Evolutionary conservation across 2,888 invertebrate species (phyloP).

Genomic region (Orthosia gothica): DNA sequence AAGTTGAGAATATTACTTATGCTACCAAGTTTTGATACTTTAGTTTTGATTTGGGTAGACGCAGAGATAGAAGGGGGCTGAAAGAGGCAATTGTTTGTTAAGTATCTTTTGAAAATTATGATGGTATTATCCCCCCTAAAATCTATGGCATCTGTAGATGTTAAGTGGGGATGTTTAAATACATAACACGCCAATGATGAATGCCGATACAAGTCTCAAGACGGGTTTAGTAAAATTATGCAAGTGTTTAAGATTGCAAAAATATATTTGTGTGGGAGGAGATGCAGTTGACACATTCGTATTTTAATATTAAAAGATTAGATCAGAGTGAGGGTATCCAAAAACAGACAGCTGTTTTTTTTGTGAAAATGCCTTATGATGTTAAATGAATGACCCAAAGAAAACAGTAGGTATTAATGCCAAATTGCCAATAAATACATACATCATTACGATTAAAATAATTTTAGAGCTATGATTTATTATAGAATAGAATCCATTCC

Average conservation of each 20-base stretch:
- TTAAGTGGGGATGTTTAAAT: neutral
- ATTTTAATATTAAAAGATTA: slow-evolving; percentile 51
- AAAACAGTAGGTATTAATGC: neutral
- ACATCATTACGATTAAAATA: neutral
- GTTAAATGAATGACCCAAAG: neutral
- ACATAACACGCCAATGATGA: neutral
- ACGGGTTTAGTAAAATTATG: slow-evolving; percentile 50
- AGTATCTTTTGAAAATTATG: slow-evolving; percentile 19
- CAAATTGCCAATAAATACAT: neutral
- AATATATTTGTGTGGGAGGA: slow-evolving; percentile 57
- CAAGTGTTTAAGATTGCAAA: slow-evolving; percentile 56
- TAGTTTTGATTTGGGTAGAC: neutral
- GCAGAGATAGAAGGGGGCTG: neutral
- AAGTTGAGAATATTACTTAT: neutral
- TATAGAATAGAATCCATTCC: neutral
- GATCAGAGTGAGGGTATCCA: slow-evolving; percentile 3
- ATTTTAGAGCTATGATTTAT: neutral
- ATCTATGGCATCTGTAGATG: neutral
- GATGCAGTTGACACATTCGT: slow-evolving; percentile 43
- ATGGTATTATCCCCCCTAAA: slow-evolving; percentile 36
- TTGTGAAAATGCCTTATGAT: neutral
- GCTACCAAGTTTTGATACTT: slow-evolving; percentile 44
- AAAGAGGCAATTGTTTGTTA: neutral
- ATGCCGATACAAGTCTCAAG: slow-evolving; percentile 26
- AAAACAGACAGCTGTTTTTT: neutral